These are phyloP conservation scores for Callitettix versicolor DNA, from an alignment of 1,140 invertebrate species.

Conservation along the genomic window DNA sequence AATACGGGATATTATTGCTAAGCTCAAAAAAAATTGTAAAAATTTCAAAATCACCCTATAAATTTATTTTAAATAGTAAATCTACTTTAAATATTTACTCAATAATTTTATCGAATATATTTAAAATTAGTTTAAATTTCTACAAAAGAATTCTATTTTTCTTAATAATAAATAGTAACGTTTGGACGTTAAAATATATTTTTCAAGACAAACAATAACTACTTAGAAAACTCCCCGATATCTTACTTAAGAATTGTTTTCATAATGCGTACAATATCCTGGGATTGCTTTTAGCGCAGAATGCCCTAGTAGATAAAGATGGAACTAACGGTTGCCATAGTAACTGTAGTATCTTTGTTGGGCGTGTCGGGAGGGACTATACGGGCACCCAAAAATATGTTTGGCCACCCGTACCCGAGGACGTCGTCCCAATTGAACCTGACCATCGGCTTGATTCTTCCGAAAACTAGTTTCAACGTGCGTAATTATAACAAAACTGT, in stretches of 20 bases:
- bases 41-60: too few species aligned
- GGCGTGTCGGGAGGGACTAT: not conserved
- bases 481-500: constrained; percentile 58
- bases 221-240: too few species aligned
- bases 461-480: constrained; percentile 50
- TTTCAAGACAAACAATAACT: too few species aligned
- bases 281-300: constrained; percentile 8
- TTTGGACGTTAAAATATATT: too few species aligned
- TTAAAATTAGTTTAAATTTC: too few species aligned
- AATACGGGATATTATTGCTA: too few species aligned
- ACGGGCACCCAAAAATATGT: not conserved
- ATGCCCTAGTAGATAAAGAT: constrained; percentile 10
- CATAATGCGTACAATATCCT: not conserved
- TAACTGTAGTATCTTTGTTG: constrained; percentile 25
- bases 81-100: too few species aligned
- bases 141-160: too few species aligned
- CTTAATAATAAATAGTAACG: too few species aligned
- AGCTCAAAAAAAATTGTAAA: too few species aligned
- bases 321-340: constrained; percentile 21
- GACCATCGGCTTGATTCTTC: constrained; percentile 51
- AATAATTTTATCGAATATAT: too few species aligned
- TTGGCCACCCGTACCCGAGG: not conserved
- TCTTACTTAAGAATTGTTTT: not conserved
- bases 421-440: constrained; percentile 23
- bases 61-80: too few species aligned